A percentile compares a stretch with the other conserved stretches of the same genome.
These are phyloP conservation scores for Cyprinus carpio DNA, from an alignment of 2,113 vertebrate species.

Conservation along the genomic window DNA sequence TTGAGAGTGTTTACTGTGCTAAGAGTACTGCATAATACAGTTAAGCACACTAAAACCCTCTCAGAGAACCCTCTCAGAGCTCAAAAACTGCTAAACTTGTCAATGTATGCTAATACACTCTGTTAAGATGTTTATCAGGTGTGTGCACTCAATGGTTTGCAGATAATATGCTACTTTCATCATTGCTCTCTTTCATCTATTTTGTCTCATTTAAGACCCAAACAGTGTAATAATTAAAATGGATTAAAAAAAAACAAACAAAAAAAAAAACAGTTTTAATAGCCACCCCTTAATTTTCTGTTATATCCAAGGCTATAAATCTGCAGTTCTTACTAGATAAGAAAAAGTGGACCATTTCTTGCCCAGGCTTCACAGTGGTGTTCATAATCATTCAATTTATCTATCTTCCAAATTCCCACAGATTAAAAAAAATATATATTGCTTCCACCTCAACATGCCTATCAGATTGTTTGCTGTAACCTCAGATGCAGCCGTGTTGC, in stretches of 20 bases:
- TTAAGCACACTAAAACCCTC: not conserved
- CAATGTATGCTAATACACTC: not conserved
- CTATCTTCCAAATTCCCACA: constrained; percentile 45
- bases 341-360: not conserved
- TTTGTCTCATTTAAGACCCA: not conserved
- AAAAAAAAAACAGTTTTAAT: constrained; percentile 4
- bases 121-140: not conserved
- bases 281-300: not conserved
- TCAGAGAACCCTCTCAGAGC: not conserved
- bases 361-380: not conserved
- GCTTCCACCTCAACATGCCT: constrained; percentile 35
- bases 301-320: not conserved
- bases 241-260: too few species aligned
- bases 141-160: not conserved
- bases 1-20: not conserved
- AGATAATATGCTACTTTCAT: not conserved
- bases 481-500: constrained; percentile 52
- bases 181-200: not conserved
- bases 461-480: constrained; percentile 33
- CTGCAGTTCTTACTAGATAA: constrained; percentile 3
- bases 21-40: not conserved
- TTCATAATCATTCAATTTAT: constrained; percentile 60
- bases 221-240: not conserved
- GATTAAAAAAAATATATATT: constrained; percentile 64
- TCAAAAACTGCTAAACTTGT: not conserved